Evolutionary conservation across 2,888 invertebrate species (phyloP), one percentile per base, ranked within the genome.

Genomic region (Eudasyphora cyanicolor): DNA sequence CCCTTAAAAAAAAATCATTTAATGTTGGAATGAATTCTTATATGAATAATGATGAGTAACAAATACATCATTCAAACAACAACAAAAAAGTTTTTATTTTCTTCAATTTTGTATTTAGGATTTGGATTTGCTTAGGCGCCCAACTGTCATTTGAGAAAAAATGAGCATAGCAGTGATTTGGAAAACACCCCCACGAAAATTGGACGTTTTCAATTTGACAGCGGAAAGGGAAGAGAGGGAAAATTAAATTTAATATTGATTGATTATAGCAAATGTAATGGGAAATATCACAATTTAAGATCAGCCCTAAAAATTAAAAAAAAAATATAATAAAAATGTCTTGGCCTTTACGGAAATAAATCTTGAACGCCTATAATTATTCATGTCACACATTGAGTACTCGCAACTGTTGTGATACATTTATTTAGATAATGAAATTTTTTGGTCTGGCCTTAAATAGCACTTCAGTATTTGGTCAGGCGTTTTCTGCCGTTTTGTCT

Each of bases 211-310:
- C n/a, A 45, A 45, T 45, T 45, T n/a, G n/a, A n/a, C n/a, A 45
- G 3, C 45, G n/a, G 5, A 45, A 45, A 14, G 27, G 14, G 1
- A 27, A 4, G 27, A 14, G 14, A 10, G 12, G 10, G 4, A 24
- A 27, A 7, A 57, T 27, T 3, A 27, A 24, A 14, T 57, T 24
- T 57, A 57, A 57, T 57, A 57, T 27, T 57, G 57, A 57, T 57
- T 57, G 57, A 57, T 57, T 57, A 14, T 24, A 57, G 27, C 24
- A 57, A 57, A 57, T 57, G 57, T n/a, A 57, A 17, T 57, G 45
- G 1, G 1, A n/a, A 2, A 14, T 12, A 51, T 19, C 57, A 57
- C 57, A 57, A 12, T 24, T 14, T 5, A 14, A 14, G 57, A 45
- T 4, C 27, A 57, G 57, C 57, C n/a, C n/a, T n/a, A n/a, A n/a